Evolutionary conservation across 2,888 invertebrate species (phyloP).

Genomic region (Lasioglossum calceatum): DNA sequence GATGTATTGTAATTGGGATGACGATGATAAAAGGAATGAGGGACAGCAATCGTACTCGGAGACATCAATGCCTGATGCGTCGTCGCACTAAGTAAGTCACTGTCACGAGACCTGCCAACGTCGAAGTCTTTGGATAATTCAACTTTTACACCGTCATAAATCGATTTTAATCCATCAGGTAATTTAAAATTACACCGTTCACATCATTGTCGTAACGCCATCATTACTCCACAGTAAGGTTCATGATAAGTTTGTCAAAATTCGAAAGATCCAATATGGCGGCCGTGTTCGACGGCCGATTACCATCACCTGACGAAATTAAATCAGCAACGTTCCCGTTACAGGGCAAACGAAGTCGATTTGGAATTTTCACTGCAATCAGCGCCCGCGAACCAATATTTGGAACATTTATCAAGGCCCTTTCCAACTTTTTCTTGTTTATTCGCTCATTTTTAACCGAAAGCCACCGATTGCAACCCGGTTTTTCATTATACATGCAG

Average conservation of each 20-base stretch:
- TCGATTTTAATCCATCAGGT: neutral
- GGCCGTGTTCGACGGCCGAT: neutral
- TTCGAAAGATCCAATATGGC: neutral
- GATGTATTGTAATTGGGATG: neutral
- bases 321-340: neutral
- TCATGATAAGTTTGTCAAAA: neutral
- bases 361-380: neutral
- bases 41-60: conserved; percentile 46
- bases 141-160: neutral
- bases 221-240: neutral
- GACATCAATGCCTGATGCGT: conserved; percentile 72
- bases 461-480: neutral
- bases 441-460: neutral
- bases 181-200: neutral
- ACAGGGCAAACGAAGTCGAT: neutral
- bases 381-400: neutral
- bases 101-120: neutral
- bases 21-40: neutral
- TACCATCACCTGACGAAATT: neutral
- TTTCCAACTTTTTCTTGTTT: neutral
- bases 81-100: conserved; percentile 38
- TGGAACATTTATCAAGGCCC: neutral
- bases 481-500: neutral
- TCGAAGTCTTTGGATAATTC: neutral
- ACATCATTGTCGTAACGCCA: no score